Evolutionary conservation across 2,888 invertebrate genomes (phyloP).

Genomic region (Eupeodes luniger): DNA sequence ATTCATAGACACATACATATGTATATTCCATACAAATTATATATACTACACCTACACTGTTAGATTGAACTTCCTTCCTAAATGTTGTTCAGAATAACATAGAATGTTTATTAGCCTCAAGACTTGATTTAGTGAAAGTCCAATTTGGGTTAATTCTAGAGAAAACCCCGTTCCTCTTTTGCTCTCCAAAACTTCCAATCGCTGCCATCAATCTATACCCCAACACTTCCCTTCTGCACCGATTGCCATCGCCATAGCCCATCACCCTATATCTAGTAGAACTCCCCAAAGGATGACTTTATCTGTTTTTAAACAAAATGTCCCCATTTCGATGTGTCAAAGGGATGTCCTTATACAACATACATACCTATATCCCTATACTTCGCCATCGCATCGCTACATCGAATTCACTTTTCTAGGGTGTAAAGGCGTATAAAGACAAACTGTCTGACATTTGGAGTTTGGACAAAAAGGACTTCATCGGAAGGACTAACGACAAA

Average conservation of each 20-base stretch:
- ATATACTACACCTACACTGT: neutral
- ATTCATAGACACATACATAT: neutral
- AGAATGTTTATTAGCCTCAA: conserved; percentile 57
- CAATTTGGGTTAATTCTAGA: conserved; percentile 66
- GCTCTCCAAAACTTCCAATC: conserved; percentile 14
- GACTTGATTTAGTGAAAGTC: conserved; percentile 65
- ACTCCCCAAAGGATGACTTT: conserved; percentile 46
- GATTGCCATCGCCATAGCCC: neutral
- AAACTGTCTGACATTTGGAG: conserved; percentile 61
- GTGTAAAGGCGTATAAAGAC: conserved; percentile 51
- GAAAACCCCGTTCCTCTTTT: neutral
- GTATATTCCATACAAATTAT: neutral
- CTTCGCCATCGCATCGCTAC: neutral
- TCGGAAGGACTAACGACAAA: conserved; percentile 57
- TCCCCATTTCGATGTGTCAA: conserved; percentile 43
- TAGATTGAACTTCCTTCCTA: conserved; percentile 19
- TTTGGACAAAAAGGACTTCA: conserved; percentile 39
- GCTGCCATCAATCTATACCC: conserved; percentile 7
- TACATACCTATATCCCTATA: too few relatives aligned
- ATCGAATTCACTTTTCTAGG: conserved; percentile 39
- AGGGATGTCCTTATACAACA: conserved; percentile 13
- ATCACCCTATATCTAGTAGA: neutral
- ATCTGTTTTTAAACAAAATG: conserved; percentile 71
- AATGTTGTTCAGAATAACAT: conserved; percentile 32
- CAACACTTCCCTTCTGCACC: neutral